Conservation (phyloP, 2,113 vertebrate genomes). For the Orcinus orca region DNA sequence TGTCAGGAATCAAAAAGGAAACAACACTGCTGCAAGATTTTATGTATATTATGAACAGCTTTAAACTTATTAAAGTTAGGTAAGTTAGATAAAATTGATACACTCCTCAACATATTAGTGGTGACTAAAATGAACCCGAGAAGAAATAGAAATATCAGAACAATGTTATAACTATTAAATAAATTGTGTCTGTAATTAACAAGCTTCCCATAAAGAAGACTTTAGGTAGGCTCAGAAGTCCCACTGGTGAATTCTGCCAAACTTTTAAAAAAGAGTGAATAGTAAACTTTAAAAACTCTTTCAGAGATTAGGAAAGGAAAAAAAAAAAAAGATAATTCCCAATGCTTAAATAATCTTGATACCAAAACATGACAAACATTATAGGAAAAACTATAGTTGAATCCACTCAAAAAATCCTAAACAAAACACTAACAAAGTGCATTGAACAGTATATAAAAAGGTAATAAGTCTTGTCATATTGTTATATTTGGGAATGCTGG, state of each 20-base stretch:
- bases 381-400: not conserved
- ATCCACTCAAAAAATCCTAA: not conserved
- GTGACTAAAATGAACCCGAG: not conserved
- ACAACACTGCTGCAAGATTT: not conserved
- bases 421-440: not conserved
- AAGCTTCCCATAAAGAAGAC: not conserved
- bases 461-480: not conserved
- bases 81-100: not conserved
- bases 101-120: not conserved
- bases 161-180: not conserved
- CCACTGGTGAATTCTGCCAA: not conserved
- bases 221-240: not conserved
- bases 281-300: not conserved
- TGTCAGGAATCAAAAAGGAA: not conserved
- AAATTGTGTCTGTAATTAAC: not conserved
- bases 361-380: not conserved
- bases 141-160: not conserved
- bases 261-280: not conserved
- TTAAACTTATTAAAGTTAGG: not conserved
- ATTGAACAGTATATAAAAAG: not conserved
- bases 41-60: not conserved
- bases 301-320: not conserved
- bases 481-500: not conserved
- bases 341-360: not conserved
- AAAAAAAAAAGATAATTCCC: not conserved